phyloP scores from a whole-genome alignment of 2,797 vertebrate genomes.

The Coreius guichenoti region DNA sequence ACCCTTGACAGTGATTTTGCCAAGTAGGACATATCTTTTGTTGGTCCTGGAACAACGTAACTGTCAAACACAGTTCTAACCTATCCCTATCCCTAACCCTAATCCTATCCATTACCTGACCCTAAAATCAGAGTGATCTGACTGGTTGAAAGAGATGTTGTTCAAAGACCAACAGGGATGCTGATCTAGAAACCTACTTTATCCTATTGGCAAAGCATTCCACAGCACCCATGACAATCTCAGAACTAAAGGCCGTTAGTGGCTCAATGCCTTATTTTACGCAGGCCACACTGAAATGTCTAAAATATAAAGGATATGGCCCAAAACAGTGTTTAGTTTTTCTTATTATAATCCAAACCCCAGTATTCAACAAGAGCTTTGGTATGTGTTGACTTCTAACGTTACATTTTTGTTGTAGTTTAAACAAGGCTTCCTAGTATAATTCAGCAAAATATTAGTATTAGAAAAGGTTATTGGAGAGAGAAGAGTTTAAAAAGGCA shows the following conservation, averaged over 20 bases:
- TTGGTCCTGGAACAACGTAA: conserved; percentile 13
- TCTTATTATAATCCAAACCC: conserved; percentile 7
- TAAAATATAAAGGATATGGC: conserved; percentile 31
- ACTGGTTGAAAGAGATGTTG: conserved; percentile 8
- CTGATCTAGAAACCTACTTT: conserved; percentile 3
- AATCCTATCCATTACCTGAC: conserved; percentile 8
- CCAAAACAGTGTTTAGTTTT: conserved; percentile 39
- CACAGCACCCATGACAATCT: background rate
- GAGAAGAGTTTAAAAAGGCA: conserved; percentile 36
- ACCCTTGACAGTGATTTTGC: background rate
- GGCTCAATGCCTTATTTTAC: conserved; percentile 10
- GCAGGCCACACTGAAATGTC: conserved; percentile 31
- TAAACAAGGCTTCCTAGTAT: background rate
- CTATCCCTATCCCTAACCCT: conserved; percentile 1
- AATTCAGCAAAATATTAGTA: conserved; percentile 28
- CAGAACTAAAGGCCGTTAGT: conserved; percentile 3
- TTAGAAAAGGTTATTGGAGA: background rate
- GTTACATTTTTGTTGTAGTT: conserved; percentile 8
- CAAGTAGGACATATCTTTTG: conserved; percentile 36
- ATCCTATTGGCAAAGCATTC: conserved; percentile 2
- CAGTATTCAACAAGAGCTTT: conserved; percentile 18
- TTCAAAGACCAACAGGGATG: conserved; percentile 16
- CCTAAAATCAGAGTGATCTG: background rate
- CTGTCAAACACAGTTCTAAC: conserved; percentile 9
- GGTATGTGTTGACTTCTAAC: conserved; percentile 3